Evolutionary conservation across 2,113 vertebrate genomes (phyloP).

Genomic region (Myiopsitta monachus): DNA sequence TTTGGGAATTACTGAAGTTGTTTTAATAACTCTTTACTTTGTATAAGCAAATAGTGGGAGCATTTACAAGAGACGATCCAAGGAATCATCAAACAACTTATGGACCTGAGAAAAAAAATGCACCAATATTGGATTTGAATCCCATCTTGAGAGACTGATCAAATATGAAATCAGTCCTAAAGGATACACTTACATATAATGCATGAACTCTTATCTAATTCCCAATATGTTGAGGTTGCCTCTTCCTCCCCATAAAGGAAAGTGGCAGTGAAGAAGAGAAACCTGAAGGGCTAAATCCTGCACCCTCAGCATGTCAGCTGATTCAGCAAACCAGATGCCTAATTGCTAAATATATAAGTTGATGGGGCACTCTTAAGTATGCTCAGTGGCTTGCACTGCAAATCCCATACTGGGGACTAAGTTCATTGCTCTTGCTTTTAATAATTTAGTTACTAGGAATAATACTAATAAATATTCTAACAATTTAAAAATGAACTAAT

Average conservation of each 20-base stretch:
- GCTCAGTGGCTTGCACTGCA: background rate
- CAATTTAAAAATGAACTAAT: background rate
- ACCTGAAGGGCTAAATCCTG: background rate
- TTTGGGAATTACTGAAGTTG: slow-evolving; percentile 12
- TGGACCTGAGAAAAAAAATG: background rate
- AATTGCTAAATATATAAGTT: background rate
- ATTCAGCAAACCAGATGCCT: background rate
- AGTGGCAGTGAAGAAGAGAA: background rate
- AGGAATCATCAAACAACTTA: slow-evolving; percentile 26
- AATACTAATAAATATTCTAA: background rate
- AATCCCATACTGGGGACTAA: rapidly evolving
- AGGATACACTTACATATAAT: background rate
- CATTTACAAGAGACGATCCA: background rate
- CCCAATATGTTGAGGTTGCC: background rate
- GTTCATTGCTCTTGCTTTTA: background rate
- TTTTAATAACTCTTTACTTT: slow-evolving; percentile 1
- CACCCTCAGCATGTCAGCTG: rapidly evolving
- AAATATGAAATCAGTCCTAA: slow-evolving; percentile 1
- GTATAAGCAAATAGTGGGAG: background rate
- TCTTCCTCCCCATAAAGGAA: background rate
- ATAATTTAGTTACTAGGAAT: background rate
- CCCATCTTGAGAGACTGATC: background rate
- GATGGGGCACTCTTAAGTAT: background rate
- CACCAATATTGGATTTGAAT: slow-evolving; percentile 13
- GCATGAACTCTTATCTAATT: background rate